Percentiles rank a stretch among this genome's conserved stretches.
Evolutionary conservation across 2,888 invertebrate genomes (phyloP).

Genomic region (Chrysotoxum bicinctum): DNA sequence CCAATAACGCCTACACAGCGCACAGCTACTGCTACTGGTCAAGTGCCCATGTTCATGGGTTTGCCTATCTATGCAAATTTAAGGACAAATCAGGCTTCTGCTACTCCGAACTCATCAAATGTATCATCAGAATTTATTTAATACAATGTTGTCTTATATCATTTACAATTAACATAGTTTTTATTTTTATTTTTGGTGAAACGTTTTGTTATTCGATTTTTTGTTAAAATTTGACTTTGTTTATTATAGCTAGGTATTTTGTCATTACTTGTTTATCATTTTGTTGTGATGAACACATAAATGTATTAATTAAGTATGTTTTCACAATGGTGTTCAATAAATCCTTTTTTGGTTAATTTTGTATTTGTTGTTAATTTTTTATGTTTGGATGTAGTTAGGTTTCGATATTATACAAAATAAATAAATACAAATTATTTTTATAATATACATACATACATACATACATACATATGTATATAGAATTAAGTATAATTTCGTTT

Average conservation of each 20-base stretch:
- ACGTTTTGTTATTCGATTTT: slow-evolving; percentile 15
- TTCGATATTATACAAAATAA: not conserved
- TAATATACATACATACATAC: too few species aligned
- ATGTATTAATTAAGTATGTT: slow-evolving; percentile 19
- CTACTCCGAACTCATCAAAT: slow-evolving; percentile 26
- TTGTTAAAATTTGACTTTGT: slow-evolving; percentile 20
- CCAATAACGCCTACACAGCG: slow-evolving; percentile 78
- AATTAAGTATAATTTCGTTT: not conserved
- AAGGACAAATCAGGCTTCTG: slow-evolving; percentile 67
- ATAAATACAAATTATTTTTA: slow-evolving; percentile 2
- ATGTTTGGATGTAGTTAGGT: not conserved
- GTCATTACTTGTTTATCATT: slow-evolving; percentile 20
- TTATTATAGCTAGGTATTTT: not conserved
- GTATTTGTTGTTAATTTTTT: slow-evolving; percentile 10
- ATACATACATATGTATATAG: too few species aligned
- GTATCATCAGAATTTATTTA: slow-evolving; percentile 48
- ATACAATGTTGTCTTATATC: not conserved
- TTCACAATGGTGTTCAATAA: slow-evolving; percentile 64
- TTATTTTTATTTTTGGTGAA: slow-evolving; percentile 27
- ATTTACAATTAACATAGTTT: not conserved
- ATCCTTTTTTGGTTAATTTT: slow-evolving; percentile 43
- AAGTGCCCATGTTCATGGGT: slow-evolving; percentile 88
- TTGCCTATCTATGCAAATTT: slow-evolving; percentile 86
- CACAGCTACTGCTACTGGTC: slow-evolving; percentile 75
- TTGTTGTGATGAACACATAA: slow-evolving; percentile 14